Evolutionary conservation across 1,140 invertebrate species (phyloP).

Genomic region (Bombus sibiricus): DNA sequence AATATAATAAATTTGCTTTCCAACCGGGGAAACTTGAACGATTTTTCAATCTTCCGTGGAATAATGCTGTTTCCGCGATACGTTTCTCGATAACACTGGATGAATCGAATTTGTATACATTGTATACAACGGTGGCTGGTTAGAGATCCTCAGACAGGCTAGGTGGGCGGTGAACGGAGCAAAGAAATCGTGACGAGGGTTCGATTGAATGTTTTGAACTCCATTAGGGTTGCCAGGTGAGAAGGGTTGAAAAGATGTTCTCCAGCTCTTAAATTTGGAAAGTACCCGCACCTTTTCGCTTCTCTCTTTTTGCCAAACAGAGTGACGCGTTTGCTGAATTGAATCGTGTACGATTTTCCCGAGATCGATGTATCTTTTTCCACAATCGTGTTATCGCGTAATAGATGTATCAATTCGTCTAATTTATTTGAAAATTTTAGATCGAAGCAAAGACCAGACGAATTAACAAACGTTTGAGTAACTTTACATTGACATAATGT

Average conservation of each 20-base stretch:
- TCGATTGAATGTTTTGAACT: slow-evolving; percentile 41
- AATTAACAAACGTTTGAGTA: no score
- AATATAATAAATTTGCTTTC: no score
- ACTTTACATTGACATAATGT: no score
- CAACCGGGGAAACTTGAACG: background rate
- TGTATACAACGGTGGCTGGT: background rate
- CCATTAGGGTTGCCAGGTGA: slow-evolving; percentile 33
- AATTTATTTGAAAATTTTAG: no score
- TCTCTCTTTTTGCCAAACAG: background rate
- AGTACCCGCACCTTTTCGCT: background rate
- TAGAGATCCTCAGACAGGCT: background rate
- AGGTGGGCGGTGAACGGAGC: background rate
- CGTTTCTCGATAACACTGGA: background rate
- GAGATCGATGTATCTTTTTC: no score
- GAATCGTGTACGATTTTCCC: background rate
- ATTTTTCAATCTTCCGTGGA: background rate
- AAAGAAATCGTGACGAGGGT: slow-evolving; percentile 30
- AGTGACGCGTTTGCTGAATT: background rate
- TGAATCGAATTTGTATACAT: slow-evolving; percentile 1
- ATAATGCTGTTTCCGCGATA: background rate
- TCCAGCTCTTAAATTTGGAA: background rate
- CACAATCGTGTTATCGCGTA: no score
- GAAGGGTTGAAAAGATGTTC: slow-evolving; percentile 33
- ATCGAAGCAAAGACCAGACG: no score
- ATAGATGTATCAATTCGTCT: no score